Conservation (phyloP, 2,888 invertebrate species). For the Nymphalis urticae region DNA sequence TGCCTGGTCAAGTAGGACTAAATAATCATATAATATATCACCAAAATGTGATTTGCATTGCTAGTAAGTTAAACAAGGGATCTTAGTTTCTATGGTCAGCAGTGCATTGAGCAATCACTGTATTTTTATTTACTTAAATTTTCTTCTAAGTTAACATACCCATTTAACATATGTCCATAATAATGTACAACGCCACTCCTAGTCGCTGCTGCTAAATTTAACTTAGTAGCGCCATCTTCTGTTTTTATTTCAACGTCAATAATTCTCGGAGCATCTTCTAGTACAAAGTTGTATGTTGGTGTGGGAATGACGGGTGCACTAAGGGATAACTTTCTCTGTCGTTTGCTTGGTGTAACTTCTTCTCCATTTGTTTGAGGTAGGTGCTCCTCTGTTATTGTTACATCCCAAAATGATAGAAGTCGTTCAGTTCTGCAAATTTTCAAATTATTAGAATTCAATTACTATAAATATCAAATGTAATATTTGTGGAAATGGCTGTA, state of each 20-base stretch:
- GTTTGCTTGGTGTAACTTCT: slow-evolving; percentile 59
- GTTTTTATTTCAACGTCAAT: slow-evolving; percentile 73
- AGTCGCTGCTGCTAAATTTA: slow-evolving; percentile 82
- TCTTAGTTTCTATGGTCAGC: too few relatives aligned
- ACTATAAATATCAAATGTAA: not conserved
- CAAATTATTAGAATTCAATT: not conserved
- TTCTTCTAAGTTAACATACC: slow-evolving; percentile 66
- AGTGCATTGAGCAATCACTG: too few relatives aligned
- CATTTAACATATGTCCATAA: slow-evolving; percentile 89
- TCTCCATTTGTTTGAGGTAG: slow-evolving; percentile 60
- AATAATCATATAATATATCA: too few relatives aligned
- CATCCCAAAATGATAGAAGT: slow-evolving; percentile 74
- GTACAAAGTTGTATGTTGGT: slow-evolving; percentile 81
- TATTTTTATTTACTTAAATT: too few relatives aligned
- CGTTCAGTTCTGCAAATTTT: slow-evolving; percentile 66
- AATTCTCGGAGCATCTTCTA: slow-evolving; percentile 85
- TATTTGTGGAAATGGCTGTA: too few relatives aligned
- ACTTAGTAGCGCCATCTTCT: slow-evolving; percentile 76
- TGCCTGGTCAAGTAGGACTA: too few relatives aligned
- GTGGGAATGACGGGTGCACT: slow-evolving; percentile 43
- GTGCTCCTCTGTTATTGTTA: slow-evolving; percentile 61
- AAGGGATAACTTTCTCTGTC: slow-evolving; percentile 60
- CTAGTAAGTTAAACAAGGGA: too few relatives aligned
- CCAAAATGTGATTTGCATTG: too few relatives aligned
- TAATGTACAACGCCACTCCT: slow-evolving; percentile 90